Conservation (phyloP, 2,888 invertebrate species). For the Lasioglossum lativentre region DNA sequence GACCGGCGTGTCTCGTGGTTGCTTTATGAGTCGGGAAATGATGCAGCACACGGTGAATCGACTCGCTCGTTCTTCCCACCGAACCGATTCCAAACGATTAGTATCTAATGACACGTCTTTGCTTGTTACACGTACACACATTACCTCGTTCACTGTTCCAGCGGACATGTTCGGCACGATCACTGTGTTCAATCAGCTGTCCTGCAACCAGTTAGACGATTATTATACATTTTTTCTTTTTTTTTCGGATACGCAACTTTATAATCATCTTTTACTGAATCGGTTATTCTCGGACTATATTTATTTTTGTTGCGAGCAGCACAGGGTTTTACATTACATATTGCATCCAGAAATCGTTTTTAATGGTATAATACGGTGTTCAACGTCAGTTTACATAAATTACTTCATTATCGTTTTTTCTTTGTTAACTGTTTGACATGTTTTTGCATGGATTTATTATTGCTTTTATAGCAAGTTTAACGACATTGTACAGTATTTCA, state of each 20-base stretch:
- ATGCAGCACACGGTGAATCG: constrained; percentile 42
- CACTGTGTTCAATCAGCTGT: background rate
- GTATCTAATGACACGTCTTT: constrained; percentile 24
- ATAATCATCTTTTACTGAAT: background rate
- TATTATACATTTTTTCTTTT: background rate
- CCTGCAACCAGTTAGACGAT: background rate
- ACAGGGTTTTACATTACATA: no score
- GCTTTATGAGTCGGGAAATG: constrained; percentile 35
- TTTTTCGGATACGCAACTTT: background rate
- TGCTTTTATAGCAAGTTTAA: no score
- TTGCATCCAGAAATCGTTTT: no score
- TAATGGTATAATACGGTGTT: no score
- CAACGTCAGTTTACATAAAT: no score
- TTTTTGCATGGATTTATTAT: no score
- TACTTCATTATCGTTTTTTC: no score
- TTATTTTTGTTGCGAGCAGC: no score
- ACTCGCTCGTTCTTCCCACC: constrained; percentile 25
- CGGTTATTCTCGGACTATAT: no score
- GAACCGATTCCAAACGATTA: constrained; percentile 50
- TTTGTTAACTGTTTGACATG: no score
- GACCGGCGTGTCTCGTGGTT: constrained; percentile 15
- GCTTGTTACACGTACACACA: background rate
- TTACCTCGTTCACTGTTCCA: background rate
- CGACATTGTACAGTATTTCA: no score
- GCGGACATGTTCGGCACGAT: constrained; percentile 21